These are phyloP conservation scores for Eubucco bourcierii DNA, from an alignment of 2,113 vertebrate genomes.

Conservation along the genomic window DNA sequence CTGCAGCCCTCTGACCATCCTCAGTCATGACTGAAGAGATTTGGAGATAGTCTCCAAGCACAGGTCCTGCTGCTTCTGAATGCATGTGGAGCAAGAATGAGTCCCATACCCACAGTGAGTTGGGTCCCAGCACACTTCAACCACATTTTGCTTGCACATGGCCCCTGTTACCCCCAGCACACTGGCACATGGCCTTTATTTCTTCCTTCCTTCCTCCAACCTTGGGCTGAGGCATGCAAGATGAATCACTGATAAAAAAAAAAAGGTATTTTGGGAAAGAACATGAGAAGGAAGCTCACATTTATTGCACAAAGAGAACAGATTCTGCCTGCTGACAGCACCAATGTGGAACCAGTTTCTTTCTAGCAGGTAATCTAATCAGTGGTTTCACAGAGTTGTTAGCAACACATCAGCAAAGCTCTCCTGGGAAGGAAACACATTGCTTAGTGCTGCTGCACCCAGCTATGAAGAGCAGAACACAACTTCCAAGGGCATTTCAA, in stretches of 20 bases:
- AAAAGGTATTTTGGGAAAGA: not conserved
- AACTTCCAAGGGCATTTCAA: not conserved
- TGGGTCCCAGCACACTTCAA: not conserved
- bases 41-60: not conserved
- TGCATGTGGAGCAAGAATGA: not conserved
- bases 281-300: not conserved
- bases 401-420: not conserved
- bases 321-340: not conserved
- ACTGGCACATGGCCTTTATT: not conserved
- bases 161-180: not conserved
- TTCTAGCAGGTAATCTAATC: not conserved
- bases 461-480: not conserved
- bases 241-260: slow-evolving; percentile 7
- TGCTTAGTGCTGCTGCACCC: not conserved
- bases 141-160: not conserved
- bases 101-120: not conserved
- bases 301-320: not conserved
- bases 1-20: too few species aligned
- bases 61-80: not conserved
- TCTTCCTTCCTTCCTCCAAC: not conserved
- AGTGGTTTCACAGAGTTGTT: not conserved
- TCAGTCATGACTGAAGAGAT: not conserved
- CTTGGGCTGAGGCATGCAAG: not conserved
- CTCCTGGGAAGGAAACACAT: not conserved
- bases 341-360: not conserved